Conservation (phyloP, 2,797 vertebrate genomes). For the Acestrorhynchus altus region DNA sequence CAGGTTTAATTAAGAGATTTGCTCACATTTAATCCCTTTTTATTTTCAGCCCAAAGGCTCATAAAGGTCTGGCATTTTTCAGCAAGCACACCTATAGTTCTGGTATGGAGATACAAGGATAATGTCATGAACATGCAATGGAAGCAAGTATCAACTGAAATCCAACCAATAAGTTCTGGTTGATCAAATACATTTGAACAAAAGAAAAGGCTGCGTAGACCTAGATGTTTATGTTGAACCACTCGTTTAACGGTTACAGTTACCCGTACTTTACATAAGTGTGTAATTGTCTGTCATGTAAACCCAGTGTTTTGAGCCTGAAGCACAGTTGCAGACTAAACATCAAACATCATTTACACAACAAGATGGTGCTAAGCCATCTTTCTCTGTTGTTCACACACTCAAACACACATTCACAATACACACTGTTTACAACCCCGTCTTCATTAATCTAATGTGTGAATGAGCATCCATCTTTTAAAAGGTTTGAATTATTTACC, state of each 20-base stretch:
- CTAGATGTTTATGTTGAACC: neutral
- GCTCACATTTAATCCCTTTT: constrained; percentile 34
- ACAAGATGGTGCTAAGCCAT: constrained; percentile 17
- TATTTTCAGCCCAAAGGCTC: constrained; percentile 3
- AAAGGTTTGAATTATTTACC: constrained; percentile 46
- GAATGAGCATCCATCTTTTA: constrained; percentile 40
- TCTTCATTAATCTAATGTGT: constrained; percentile 38
- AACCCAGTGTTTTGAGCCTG: neutral
- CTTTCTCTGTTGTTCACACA: neutral
- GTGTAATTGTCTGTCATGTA: neutral
- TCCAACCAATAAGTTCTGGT: too few species aligned
- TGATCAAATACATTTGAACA: neutral
- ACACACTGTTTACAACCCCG: neutral
- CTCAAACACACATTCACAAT: neutral
- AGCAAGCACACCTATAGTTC: neutral
- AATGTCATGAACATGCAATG: neutral
- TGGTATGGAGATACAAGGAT: too few species aligned
- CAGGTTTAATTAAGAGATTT: constrained; percentile 17
- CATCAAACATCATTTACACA: constrained; percentile 31
- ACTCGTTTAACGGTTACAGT: neutral
- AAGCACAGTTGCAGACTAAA: neutral
- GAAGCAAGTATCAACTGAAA: too few species aligned
- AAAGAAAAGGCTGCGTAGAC: neutral
- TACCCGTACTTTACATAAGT: neutral
- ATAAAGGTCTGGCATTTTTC: constrained; percentile 19